Evolutionary conservation across 2,888 invertebrate species (phyloP).

Genomic region (Ectemnius lituratus): DNA sequence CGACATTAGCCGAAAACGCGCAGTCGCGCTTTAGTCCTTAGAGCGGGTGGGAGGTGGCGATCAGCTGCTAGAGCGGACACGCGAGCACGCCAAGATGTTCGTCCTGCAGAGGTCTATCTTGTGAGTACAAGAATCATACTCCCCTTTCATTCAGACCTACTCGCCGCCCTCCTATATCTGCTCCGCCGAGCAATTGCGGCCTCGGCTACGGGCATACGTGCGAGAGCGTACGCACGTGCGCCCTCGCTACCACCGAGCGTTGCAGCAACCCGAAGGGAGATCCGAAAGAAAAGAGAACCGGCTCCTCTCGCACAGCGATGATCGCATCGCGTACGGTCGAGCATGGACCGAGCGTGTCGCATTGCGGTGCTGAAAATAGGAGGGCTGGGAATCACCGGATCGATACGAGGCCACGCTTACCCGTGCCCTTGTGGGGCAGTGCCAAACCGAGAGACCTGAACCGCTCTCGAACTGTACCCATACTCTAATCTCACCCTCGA

Average conservation of each 20-base stretch:
- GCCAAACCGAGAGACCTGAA: slow-evolving; percentile 38
- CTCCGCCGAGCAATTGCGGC: not conserved
- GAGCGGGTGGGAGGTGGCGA: slow-evolving; percentile 62
- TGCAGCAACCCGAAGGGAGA: not conserved
- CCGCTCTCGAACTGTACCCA: slow-evolving; percentile 8
- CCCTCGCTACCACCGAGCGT: slow-evolving; percentile 11
- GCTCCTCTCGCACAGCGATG: slow-evolving; percentile 17
- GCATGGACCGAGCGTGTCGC: slow-evolving; percentile 46
- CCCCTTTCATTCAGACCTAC: too few species aligned
- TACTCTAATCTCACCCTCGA: slow-evolving; percentile 8
- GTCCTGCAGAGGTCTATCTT: slow-evolving; percentile 70
- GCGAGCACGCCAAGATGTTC: slow-evolving; percentile 68
- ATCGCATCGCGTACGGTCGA: slow-evolving; percentile 38
- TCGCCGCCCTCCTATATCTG: not conserved
- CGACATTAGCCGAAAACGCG: slow-evolving; percentile 60
- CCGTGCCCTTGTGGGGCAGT: slow-evolving; percentile 37
- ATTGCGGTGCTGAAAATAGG: slow-evolving; percentile 71
- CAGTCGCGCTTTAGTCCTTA: slow-evolving; percentile 64
- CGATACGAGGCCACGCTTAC: slow-evolving; percentile 56
- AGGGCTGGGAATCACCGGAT: slow-evolving; percentile 51
- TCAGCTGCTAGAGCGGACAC: slow-evolving; percentile 68
- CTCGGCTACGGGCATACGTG: not conserved
- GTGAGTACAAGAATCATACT: slow-evolving; percentile 58
- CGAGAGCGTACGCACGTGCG: slow-evolving; percentile 1
- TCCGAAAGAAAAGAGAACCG: slow-evolving; percentile 4